A percentile compares a stretch with the other conserved stretches of the same genome.
phyloP scores from a whole-genome alignment of 2,113 vertebrate species.

The Arvicanthis niloticus region DNA sequence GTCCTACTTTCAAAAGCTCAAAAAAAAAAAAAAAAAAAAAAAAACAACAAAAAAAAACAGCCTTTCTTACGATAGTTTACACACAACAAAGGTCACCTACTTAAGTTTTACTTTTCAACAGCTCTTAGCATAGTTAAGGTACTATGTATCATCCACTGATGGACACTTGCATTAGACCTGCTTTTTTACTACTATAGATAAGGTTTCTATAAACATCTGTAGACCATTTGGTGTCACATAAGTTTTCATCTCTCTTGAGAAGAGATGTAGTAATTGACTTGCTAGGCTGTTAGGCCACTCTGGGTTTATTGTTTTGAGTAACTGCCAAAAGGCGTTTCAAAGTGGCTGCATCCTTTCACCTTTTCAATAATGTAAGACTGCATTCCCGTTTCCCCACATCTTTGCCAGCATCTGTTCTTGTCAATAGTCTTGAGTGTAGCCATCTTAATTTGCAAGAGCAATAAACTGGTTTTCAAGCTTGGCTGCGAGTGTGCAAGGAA shows the following conservation, averaged over 20 bases:
- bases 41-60: background rate
- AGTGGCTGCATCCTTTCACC: background rate
- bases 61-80: background rate
- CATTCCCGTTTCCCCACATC: background rate
- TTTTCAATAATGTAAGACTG: background rate
- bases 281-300: background rate
- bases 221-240: background rate
- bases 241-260: background rate
- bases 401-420: background rate
- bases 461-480: constrained; percentile 11
- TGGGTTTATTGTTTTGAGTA: background rate
- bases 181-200: background rate
- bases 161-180: background rate
- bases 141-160: background rate
- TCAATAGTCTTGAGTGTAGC: background rate
- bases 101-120: background rate
- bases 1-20: constrained; percentile 14
- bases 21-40: background rate
- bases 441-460: background rate
- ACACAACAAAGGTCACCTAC: background rate
- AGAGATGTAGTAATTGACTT: background rate
- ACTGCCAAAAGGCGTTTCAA: background rate
- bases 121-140: background rate
- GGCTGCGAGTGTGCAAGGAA: background rate
- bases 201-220: background rate